Evolutionary conservation across 1,140 invertebrate genomes (phyloP), one percentile per base, ranked within the genome.

Genomic region (Leptinotarsa lineolata): DNA sequence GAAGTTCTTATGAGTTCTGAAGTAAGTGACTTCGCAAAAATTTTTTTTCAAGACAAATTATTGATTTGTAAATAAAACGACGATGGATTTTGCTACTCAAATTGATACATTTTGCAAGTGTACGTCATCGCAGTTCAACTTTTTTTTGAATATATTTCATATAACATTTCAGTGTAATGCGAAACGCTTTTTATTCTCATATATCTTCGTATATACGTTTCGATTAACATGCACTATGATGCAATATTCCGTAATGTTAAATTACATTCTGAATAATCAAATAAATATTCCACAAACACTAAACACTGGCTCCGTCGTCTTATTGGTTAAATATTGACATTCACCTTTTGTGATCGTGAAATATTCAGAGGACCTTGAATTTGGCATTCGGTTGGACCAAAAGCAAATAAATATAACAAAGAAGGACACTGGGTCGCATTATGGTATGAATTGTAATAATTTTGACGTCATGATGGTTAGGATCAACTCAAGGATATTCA

Each of bases 301-400:
- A 46, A 46, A n/a, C n/a, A 39, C n/a, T 54, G 48, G 6, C 15
- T 54, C 15, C 48, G 48, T 54, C 48, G 15, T 54, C 48, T 54
- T 65, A 65, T 65, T 65, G 6, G 39, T 22, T 65, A 39, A 65
- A 65, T 39, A 54, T 65, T 65, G 63, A 65, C 63, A 65, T 65
- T 65, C 63, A 65, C 63, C 63, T 65, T 65, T 65, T 39, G 63
- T 24, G 63, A 12, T 65, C 63, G n/a, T 65, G 63, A 65, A 65
- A 30, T 65, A 30, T 39, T n/a, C 16, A 65, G 63, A 21, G 16
- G 63, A 22, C 63, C 63, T 65, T 65, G 63, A 65, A 65, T 65
- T 16, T 39, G 63, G 22, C 48, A 54, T 54, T 54, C 48, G n/a
- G 48, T 15, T 54, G 48, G 48, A 54, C 48, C 48, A 54, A 5